Base-by-base conservation (phyloP, 2,888 invertebrate species). In the Scrobipalpa atriplicella region DNA sequence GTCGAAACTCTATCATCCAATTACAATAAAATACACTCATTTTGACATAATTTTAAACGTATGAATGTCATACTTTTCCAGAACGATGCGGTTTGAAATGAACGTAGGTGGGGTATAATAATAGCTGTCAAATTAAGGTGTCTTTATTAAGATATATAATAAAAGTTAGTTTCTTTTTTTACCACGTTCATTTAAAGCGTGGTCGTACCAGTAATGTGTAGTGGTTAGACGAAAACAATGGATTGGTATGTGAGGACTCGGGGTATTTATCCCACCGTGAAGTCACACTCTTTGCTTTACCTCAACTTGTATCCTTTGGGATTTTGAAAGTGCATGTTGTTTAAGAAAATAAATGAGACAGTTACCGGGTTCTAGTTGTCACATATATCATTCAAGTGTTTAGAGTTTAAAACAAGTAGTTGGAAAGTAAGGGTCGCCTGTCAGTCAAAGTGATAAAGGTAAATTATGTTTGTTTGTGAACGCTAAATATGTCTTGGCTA, bases 231-330 rank as follows among this genome's bases (percentile, higher is more conserved):
- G n/a, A n/a, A n/a, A n/a, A n/a, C n/a, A n/a, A n/a, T n/a, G n/a
- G n/a, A n/a, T n/a, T n/a, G n/a, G n/a, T n/a, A n/a, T n/a, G n/a
- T n/a, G n/a, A n/a, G n/a, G n/a, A n/a, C 47, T 41, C 13, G 8
- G 41, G n/a, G n/a, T 2, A 1, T 47, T 47, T 19, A 21, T 56
- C 19, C 10, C 54, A 56, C 29, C 54, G 9, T 21, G 11, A 21
- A 29, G 21, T 29, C 10, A 13, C 11, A 11, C 21, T 56, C 13
- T 56, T 56, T 56, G 54, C 21, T 13, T 11, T 18, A 18, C 47
- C 18, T 29, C 54, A 56, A 56, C 54, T 56, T 56, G 54, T 56
- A 29, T 56, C 54, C 54, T 56, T 56, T 56, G 54, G 54, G 54
- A 56, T 29, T 21, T 19, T 13, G 54, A 29, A 29, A 56, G 19